Base-by-base conservation (phyloP, 2,113 vertebrate species). In the Cyanoramphus novaezelandiae region DNA sequence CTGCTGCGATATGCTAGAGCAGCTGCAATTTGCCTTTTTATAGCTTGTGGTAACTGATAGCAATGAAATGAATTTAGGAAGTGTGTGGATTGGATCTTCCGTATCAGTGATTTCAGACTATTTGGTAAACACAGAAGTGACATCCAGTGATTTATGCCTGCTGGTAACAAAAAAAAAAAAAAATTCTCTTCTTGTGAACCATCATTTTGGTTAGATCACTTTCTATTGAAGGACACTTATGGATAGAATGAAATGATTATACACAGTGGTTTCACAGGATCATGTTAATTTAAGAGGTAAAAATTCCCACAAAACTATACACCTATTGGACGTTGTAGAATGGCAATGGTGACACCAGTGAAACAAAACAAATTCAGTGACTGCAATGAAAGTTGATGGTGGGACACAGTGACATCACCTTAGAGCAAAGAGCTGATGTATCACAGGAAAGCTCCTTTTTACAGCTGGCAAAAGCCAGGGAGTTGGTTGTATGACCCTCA, bases 51-150 rank as follows among this genome's bases (percentile, higher is more conserved):
- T 93, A 95, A 95, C 93, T 92, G 93, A 96, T 92, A 96, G 91
- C 81, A 82, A 62, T 91, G 93, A 97, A 96, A 96, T 85, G 77
- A 95, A 97, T 95, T 96, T 94, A 94, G 83, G 91, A 94, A 92
- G 50, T 72, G 63, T 95, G 92, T 74, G 92, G 65, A 91, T 82
- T 93, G 83, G 81, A 92, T 96, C 96, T 91, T 95, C 95, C 59
- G 3, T 92, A 86, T 87, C 91, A 94, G 92, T 91, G 91, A 76
- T 96, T 97, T 96, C 84, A 95, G 89, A 65, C 59, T 93, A 52
- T 94, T 96, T 94, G 83, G 80, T 92, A 96, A 96, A 96, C 81
- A 87, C 70, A 96, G 92, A 96, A 92, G 83, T 89, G 92, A 87
- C 86, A 95, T 46, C 23, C 81, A 82, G 33, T 74, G 81, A 92